A percentile compares a stretch with the other conserved stretches of the same genome.
These are phyloP conservation scores for Poecile atricapillus DNA, from an alignment of 2,113 vertebrate species.

Conservation along the genomic window DNA sequence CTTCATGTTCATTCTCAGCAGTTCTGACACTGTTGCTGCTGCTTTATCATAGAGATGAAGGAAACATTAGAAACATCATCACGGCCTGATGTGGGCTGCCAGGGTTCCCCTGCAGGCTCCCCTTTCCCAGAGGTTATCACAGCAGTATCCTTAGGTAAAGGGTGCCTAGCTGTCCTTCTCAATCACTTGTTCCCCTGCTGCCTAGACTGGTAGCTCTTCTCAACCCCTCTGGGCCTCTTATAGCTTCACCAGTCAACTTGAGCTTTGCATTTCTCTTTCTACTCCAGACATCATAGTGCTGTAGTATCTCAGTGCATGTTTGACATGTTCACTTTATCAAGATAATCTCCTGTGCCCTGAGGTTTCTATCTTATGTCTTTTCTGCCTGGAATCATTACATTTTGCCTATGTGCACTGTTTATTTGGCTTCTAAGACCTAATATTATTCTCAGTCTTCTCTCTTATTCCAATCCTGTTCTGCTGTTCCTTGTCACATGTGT, in stretches of 20 bases:
- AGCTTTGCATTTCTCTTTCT: background rate
- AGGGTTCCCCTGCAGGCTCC: background rate
- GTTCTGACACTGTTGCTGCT: background rate
- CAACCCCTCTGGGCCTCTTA: background rate
- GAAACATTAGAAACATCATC: background rate
- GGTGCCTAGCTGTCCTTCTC: background rate
- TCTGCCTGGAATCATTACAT: background rate
- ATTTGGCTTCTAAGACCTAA: background rate
- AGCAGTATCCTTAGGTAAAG: background rate
- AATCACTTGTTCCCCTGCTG: background rate
- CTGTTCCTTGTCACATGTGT: background rate
- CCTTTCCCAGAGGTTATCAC: background rate
- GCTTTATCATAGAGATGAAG: background rate
- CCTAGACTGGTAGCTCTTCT: background rate
- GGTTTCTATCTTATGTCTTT: background rate
- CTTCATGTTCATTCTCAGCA: background rate
- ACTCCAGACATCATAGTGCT: background rate
- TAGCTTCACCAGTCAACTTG: background rate
- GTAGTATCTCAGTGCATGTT: background rate
- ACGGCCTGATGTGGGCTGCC: background rate
- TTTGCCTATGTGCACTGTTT: background rate
- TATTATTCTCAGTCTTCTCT: background rate
- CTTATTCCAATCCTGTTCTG: background rate
- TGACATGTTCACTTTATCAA: background rate
- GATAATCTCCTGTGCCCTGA: background rate